phyloP scores from a whole-genome alignment of 2,888 invertebrate genomes.

The Cetonia aurata region DNA sequence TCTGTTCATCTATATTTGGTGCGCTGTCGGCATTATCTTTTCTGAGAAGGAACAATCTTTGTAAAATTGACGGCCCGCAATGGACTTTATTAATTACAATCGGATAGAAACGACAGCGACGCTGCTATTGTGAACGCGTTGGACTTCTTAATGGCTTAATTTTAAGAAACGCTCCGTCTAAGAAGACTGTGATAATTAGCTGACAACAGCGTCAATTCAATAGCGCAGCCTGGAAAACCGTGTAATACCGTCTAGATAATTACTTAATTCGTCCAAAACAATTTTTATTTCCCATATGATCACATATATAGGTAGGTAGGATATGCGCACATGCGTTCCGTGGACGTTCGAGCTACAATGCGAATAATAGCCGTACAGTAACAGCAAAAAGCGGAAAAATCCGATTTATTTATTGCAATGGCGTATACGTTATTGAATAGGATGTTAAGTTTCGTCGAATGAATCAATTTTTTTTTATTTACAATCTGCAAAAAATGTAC shows the following conservation, averaged over 20 bases:
- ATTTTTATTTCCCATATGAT: conserved; percentile 13
- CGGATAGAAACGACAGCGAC: conserved; percentile 13
- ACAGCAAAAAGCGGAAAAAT: conserved; percentile 15
- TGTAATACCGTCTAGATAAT: conserved; percentile 24
- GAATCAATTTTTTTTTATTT: background rate
- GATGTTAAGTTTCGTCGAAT: conserved; percentile 3
- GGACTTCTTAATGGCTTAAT: conserved; percentile 29
- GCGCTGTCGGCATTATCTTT: conserved; percentile 1
- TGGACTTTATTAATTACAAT: conserved; percentile 30
- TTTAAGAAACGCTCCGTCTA: conserved; percentile 31
- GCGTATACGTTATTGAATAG: background rate
- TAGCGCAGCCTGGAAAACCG: background rate
- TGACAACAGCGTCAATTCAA: conserved; percentile 20
- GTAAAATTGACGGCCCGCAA: conserved; percentile 18
- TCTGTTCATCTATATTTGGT: conserved; percentile 14
- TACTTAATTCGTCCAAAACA: conserved; percentile 31
- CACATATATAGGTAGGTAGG: background rate
- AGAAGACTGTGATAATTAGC: conserved; percentile 25
- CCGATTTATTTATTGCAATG: conserved; percentile 11
- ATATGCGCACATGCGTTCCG: background rate
- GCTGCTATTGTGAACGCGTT: conserved; percentile 22
- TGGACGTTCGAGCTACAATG: background rate
- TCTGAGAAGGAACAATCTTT: conserved; percentile 4
- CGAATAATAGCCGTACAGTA: conserved; percentile 3
- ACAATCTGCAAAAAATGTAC: no score